Percentiles rank a stretch among this genome's conserved stretches.
Conservation (phyloP, 37 sponge, comb jelly and placozoan species). For the Chondrosia reniformis region DNA sequence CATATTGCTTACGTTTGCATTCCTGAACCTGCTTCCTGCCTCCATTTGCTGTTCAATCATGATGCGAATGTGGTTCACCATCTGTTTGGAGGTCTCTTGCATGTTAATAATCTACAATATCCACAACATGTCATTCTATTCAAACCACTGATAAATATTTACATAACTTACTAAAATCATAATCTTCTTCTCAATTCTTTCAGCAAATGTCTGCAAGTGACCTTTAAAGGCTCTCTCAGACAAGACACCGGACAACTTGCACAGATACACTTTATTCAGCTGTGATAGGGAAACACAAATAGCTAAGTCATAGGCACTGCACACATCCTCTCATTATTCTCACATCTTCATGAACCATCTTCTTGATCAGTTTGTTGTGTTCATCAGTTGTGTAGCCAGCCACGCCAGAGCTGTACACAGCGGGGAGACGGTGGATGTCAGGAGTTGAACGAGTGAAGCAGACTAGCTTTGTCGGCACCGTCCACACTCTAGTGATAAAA, state of each 20-base stretch:
- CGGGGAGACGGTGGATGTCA: conserved; percentile 72
- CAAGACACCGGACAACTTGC: conserved; percentile 56
- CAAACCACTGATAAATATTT: too few species aligned
- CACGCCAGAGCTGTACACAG: conserved; percentile 32
- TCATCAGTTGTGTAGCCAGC: background rate
- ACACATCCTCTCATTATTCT: background rate
- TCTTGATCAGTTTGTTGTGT: background rate
- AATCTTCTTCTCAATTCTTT: background rate
- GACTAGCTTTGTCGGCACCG: conserved; percentile 65
- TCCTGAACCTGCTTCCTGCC: conserved; percentile 24
- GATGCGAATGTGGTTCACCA: conserved; percentile 82
- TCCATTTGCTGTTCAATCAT: conserved; percentile 96
- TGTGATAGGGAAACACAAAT: conserved; percentile 15
- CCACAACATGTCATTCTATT: too few species aligned
- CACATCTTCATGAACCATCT: conserved; percentile 3
- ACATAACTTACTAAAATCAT: conserved; percentile 17
- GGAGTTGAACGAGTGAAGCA: conserved; percentile 85
- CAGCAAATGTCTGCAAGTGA: conserved; percentile 28
- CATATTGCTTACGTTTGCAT: background rate
- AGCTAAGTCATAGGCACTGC: background rate
- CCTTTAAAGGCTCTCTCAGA: conserved; percentile 42
- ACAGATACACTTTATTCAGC: conserved; percentile 26
- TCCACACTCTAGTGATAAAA: background rate
- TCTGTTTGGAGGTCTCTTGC: conserved; percentile 56
- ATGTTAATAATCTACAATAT: conserved; percentile 53